phyloP scores from a whole-genome alignment of 2,113 vertebrate genomes.

The Dasyurus viverrinus region DNA sequence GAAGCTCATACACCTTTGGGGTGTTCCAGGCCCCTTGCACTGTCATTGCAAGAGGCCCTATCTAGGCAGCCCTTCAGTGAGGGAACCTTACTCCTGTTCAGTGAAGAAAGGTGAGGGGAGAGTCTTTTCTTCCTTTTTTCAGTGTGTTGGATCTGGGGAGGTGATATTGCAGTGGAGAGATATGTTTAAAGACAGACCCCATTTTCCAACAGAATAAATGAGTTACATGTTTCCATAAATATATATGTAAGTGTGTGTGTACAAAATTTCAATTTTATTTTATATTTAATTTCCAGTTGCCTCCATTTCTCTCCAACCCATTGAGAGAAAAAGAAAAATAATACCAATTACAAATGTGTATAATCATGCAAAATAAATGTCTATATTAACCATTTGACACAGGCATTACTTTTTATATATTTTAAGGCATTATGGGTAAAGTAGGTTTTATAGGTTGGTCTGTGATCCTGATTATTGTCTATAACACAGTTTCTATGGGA shows the following conservation, averaged over 20 bases:
- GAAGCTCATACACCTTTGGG: background rate
- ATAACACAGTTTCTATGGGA: background rate
- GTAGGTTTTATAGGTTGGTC: background rate
- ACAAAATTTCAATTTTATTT: background rate
- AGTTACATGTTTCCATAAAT: background rate
- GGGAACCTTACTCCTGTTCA: background rate
- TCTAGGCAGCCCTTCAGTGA: background rate
- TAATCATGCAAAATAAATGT: background rate
- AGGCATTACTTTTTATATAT: too few relatives aligned
- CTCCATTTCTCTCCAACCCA: background rate
- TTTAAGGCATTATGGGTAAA: background rate
- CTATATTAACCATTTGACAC: background rate
- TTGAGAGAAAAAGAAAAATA: background rate
- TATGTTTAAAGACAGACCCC: background rate
- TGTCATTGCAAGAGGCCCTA: too few relatives aligned
- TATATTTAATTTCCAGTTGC: background rate
- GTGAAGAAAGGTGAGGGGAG: background rate
- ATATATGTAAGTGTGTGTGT: background rate
- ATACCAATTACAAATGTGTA: background rate
- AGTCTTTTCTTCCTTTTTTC: background rate
- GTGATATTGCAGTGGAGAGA: background rate
- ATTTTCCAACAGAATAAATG: background rate
- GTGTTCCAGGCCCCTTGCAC: background rate
- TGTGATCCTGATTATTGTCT: background rate
- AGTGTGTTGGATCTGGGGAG: background rate